Evolutionary conservation across 2,888 invertebrate genomes (phyloP).

Genomic region (Ormyrus thymus): DNA sequence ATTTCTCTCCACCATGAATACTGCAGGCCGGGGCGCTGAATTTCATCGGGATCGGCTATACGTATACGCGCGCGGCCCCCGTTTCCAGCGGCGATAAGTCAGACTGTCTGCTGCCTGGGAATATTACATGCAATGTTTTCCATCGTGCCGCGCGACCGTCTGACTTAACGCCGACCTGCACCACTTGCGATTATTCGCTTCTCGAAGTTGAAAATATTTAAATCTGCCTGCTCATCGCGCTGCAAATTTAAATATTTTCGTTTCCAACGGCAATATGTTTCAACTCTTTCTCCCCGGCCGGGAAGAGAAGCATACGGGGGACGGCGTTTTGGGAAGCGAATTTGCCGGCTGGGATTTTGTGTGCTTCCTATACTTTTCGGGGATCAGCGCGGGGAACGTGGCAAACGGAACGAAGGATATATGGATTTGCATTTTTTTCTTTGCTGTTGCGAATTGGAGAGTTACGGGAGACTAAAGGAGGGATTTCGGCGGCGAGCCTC

Average conservation of each 20-base stretch:
- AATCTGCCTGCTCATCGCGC: slow-evolving; percentile 30
- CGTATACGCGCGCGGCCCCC: slow-evolving; percentile 12
- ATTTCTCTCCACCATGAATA: slow-evolving; percentile 31
- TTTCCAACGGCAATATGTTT: slow-evolving; percentile 14
- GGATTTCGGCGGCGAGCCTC: slow-evolving; percentile 3
- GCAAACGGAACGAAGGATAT: not conserved
- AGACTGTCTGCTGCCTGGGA: slow-evolving; percentile 36
- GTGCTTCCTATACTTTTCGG: not conserved
- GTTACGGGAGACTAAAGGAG: not conserved
- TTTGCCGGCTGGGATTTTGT: not conserved
- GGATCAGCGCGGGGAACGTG: not conserved
- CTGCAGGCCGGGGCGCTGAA: slow-evolving; percentile 18
- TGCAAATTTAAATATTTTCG: slow-evolving; percentile 21
- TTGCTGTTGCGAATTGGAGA: not conserved
- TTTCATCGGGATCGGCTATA: slow-evolving; percentile 29
- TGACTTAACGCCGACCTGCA: slow-evolving; percentile 38
- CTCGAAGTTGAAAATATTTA: slow-evolving; percentile 39
- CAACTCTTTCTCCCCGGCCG: not conserved
- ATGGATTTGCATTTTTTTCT: not conserved
- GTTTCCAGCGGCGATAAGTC: slow-evolving; percentile 54
- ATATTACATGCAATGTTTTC: slow-evolving; percentile 49
- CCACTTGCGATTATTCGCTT: slow-evolving; percentile 31
- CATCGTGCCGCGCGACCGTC: slow-evolving; percentile 12
- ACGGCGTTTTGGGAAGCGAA: slow-evolving; percentile 12
- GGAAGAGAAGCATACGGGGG: not conserved